Evolutionary conservation across 2,888 invertebrate species (phyloP), one percentile per base, ranked within the genome.

Genomic region (Patella caerulea): DNA sequence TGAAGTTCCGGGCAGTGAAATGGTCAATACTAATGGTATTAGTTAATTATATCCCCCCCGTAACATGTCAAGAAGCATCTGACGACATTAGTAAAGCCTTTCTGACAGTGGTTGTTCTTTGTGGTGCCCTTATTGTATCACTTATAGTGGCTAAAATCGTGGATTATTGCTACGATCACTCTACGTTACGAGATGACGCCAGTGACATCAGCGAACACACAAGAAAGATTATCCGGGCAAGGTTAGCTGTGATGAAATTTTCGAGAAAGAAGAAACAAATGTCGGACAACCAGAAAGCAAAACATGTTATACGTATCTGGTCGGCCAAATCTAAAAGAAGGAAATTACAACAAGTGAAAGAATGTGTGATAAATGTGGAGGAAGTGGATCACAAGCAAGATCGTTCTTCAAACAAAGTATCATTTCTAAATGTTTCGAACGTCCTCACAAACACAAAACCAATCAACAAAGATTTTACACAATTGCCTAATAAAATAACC

Each of bases 121-220:
- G 81, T 1, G 84, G 78, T n/a, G 85, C 81, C 34, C 80, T 83
- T 3, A 71, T 88, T n/a, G 78, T 87, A 11, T 86, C 87, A 1
- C 79, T 86, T 0, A 74, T 86, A 52, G 80, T 87, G 9, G 84
- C 89, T 65, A 87, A 88, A 78, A 73, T 86, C 17, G 86, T 87
- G 1, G 84, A 88, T 74, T 81, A 82, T 59, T 86, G 83, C 78
- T 82, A 87, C 80, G 84, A 85, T 73, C 74, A 82, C 17, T 79
- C 82, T 2, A 74, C 85, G 1, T 73, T 84, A 1, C 75, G 81
- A 3, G 89, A 89, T 77, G 85, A 86, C 78, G 87, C 85, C 19
- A 87, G 86, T 72, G 87, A 86, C 77, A 86, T 88, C 72, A 86
- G 86, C 65, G 86, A 88, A 19, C 82, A 85, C 79, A 86, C 85